Evolutionary conservation across 2,113 vertebrate species (phyloP).

Genomic region (Anarhynchus alexandrinus): DNA sequence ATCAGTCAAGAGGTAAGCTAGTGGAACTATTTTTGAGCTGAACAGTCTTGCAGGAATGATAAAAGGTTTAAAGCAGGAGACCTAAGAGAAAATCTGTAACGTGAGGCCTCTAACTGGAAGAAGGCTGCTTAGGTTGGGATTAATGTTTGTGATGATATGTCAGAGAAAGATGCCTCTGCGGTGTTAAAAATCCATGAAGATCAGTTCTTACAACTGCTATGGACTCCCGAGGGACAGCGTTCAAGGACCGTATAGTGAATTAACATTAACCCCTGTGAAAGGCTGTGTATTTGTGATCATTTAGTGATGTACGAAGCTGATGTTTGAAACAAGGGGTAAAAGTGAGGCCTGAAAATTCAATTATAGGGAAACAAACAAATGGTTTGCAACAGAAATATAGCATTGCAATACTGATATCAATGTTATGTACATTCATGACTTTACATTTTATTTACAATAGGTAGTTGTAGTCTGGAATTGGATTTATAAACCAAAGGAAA

Average conservation of each 20-base stretch:
- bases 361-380: neutral
- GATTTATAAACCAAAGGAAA: neutral
- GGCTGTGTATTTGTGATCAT: neutral
- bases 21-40: neutral
- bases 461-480: neutral
- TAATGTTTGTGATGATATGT: neutral
- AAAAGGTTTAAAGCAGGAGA: neutral
- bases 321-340: neutral
- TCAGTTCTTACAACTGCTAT: neutral
- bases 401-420: neutral
- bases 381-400: neutral
- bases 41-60: neutral
- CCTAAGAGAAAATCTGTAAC: neutral
- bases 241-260: neutral
- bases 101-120: neutral
- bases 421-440: accelerated
- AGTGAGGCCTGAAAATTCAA: neutral
- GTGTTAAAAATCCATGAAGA: neutral
- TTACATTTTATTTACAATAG: neutral
- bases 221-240: neutral
- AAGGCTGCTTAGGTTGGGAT: neutral
- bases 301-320: neutral
- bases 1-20: neutral
- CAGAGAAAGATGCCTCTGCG: neutral
- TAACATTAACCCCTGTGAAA: neutral